These are phyloP conservation scores for Ctenopoma kingsleyae DNA, from an alignment of 2,797 vertebrate species.

Conservation along the genomic window DNA sequence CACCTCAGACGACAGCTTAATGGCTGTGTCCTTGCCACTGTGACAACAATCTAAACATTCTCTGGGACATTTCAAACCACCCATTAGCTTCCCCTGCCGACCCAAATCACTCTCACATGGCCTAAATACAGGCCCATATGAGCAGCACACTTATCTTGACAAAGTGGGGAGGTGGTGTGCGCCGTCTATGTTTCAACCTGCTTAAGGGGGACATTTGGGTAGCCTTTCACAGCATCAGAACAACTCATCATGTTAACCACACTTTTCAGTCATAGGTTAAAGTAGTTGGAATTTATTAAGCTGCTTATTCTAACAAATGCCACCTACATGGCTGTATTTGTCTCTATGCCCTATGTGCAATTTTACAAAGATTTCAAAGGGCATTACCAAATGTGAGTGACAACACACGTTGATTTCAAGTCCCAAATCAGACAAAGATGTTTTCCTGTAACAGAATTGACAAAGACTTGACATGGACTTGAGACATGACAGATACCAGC, in stretches of 20 bases:
- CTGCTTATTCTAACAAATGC: too few species aligned
- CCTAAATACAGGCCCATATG: slow-evolving; percentile 28
- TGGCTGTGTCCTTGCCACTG: slow-evolving; percentile 80
- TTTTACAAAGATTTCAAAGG: neutral
- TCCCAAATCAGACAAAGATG: neutral
- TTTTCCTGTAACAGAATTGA: slow-evolving; percentile 3
- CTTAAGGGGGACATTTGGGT: slow-evolving; percentile 5
- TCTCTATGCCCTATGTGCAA: neutral
- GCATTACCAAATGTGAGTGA: neutral
- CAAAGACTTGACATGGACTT: slow-evolving; percentile 24
- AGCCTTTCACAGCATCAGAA: slow-evolving; percentile 5
- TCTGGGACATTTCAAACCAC: slow-evolving; percentile 70
- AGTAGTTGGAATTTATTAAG: neutral
- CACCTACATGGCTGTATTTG: too few species aligned
- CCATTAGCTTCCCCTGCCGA: slow-evolving; percentile 59
- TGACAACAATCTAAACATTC: slow-evolving; percentile 83
- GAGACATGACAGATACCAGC: slow-evolving; percentile 6
- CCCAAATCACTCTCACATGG: slow-evolving; percentile 85
- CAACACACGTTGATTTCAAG: neutral
- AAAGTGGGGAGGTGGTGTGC: slow-evolving; percentile 16
- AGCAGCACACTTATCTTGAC: slow-evolving; percentile 22
- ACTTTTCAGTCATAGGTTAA: neutral
- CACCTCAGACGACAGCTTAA: slow-evolving; percentile 79
- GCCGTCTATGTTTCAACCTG: slow-evolving; percentile 20
- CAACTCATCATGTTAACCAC: slow-evolving; percentile 2